phyloP scores from a whole-genome alignment of 2,113 vertebrate genomes.

The Aspidoscelis tigris region DNA sequence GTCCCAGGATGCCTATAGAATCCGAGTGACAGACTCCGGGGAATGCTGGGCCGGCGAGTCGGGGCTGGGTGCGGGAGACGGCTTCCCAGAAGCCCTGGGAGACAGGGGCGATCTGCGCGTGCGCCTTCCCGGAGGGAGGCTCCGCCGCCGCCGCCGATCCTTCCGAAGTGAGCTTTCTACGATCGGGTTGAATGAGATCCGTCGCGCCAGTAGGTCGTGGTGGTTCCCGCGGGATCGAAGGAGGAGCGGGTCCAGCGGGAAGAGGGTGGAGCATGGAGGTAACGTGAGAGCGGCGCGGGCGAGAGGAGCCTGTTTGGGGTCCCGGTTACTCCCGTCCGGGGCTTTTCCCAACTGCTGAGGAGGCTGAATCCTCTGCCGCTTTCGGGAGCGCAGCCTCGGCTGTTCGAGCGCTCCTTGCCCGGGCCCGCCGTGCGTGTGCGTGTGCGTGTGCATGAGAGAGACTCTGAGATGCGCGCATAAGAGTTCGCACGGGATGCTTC shows the following conservation, averaged over 20 bases:
- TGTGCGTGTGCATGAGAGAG: background rate
- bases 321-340: background rate
- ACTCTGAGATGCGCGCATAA: background rate
- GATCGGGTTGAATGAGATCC: too few relatives aligned
- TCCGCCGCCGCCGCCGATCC: too few relatives aligned
- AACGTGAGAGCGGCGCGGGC: background rate
- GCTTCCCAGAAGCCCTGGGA: background rate
- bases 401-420: too few relatives aligned
- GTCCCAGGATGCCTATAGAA: background rate
- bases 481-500: background rate
- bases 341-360: background rate
- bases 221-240: too few relatives aligned
- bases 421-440: too few relatives aligned
- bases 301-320: background rate
- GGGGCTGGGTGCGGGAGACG: background rate
- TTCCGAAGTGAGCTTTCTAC: too few relatives aligned
- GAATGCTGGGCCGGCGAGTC: conserved; percentile 13
- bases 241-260: background rate
- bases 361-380: background rate
- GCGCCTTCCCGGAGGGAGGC: background rate
- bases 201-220: too few relatives aligned
- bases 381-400: background rate
- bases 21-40: rapidly evolving
- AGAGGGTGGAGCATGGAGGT: background rate
- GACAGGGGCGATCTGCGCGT: background rate